Conservation (phyloP, 2,888 invertebrate genomes). For the Eurytoma adleriae region DNA sequence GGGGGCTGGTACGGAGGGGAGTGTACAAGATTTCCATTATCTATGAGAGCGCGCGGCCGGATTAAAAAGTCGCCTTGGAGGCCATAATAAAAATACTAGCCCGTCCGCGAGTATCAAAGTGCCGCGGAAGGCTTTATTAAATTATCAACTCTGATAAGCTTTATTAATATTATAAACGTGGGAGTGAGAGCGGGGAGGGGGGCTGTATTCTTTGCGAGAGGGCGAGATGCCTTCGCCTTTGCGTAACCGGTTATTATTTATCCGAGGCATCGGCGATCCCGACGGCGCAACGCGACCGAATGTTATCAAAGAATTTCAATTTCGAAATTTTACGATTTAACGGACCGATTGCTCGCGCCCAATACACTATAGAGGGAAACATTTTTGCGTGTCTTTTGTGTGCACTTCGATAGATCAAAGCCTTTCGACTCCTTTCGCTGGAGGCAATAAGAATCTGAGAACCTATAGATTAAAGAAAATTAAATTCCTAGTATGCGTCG, state of each 20-base stretch:
- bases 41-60: constrained; percentile 14
- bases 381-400: too few species aligned
- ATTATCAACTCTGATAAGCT: constrained; percentile 52
- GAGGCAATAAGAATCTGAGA: not conserved
- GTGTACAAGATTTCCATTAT: constrained; percentile 48
- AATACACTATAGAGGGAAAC: too few species aligned
- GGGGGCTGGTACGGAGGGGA: not conserved
- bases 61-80: constrained; percentile 37
- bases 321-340: constrained; percentile 7
- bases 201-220: not conserved
- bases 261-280: not conserved
- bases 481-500: too few species aligned
- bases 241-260: not conserved
- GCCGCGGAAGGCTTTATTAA: constrained; percentile 43
- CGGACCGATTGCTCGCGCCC: too few species aligned
- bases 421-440: not conserved
- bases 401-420: not conserved
- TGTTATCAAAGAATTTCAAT: constrained; percentile 49
- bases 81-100: constrained; percentile 35
- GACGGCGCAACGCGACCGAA: not conserved
- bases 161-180: constrained; percentile 18
- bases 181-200: not conserved
- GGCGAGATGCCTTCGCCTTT: not conserved
- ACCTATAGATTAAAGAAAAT: too few species aligned
- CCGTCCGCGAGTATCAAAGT: not conserved